A percentile compares a stretch with the other conserved stretches of the same genome.
These are phyloP conservation scores for Achlya flavicornis DNA, from an alignment of 2,888 invertebrate genomes.

Conservation along the genomic window DNA sequence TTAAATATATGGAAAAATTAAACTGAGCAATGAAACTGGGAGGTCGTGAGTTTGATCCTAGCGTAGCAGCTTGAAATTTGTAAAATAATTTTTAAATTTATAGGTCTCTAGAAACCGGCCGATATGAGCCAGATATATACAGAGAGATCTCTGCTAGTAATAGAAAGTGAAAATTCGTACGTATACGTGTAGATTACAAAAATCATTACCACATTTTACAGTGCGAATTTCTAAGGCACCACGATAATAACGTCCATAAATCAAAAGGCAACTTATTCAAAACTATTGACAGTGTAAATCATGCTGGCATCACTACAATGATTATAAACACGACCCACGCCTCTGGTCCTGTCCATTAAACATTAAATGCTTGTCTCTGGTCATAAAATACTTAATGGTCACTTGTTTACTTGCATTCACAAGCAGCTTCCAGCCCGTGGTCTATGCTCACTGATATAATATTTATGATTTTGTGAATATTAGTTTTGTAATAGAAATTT, in stretches of 20 bases:
- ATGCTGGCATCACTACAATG: constrained; percentile 42
- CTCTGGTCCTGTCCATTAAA: constrained; percentile 42
- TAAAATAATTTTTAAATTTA: neutral
- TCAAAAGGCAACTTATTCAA: constrained; percentile 38
- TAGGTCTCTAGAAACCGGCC: neutral
- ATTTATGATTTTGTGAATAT: constrained; percentile 25
- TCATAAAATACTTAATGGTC: constrained; percentile 53
- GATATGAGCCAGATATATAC: neutral
- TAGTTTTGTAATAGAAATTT: constrained; percentile 9
- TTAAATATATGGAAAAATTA: neutral
- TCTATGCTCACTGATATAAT: constrained; percentile 21
- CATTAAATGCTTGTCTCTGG: constrained; percentile 40
- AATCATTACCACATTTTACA: constrained; percentile 35
- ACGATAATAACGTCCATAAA: constrained; percentile 26
- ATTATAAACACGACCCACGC: constrained; percentile 43
- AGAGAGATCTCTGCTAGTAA: neutral
- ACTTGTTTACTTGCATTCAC: constrained; percentile 26
- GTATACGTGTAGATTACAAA: constrained; percentile 18
- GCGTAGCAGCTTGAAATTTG: neutral
- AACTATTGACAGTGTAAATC: constrained; percentile 43
- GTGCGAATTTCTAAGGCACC: constrained; percentile 21
- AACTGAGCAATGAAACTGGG: neutral
- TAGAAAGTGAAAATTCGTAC: constrained; percentile 9
- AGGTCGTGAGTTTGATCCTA: neutral
- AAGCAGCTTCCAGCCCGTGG: constrained; percentile 20